A percentile compares a stretch with the other conserved stretches of the same genome.
phyloP scores from a whole-genome alignment of 2,113 vertebrate genomes.

The Monarcha castaneiventris region DNA sequence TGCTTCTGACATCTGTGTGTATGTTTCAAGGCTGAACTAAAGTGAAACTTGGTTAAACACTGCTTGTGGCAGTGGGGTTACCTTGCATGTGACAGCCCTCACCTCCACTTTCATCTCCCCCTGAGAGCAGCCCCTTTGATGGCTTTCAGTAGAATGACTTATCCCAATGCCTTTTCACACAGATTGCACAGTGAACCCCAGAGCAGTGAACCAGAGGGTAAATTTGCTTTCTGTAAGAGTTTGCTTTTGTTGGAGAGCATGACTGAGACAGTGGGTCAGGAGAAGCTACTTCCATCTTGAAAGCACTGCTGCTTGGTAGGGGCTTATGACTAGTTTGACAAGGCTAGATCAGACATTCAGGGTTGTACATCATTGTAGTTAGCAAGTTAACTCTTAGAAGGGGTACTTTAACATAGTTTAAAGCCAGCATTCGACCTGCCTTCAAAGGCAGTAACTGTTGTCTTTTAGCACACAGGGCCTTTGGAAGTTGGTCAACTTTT shows the following conservation, averaged over 20 bases:
- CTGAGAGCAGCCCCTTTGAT: not conserved
- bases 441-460: constrained; percentile 7
- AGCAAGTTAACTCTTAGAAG: constrained; percentile 2
- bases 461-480: not conserved
- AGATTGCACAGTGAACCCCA: not conserved
- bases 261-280: not conserved
- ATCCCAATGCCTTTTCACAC: not conserved
- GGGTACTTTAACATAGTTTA: constrained; percentile 15
- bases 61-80: not conserved
- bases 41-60: not conserved
- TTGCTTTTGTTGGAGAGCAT: not conserved
- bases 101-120: not conserved
- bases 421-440: not conserved
- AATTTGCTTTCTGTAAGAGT: not conserved
- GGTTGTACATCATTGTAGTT: not conserved
- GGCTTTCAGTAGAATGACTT: not conserved
- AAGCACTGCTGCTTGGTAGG: not conserved
- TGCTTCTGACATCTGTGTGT: not conserved
- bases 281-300: constrained; percentile 4
- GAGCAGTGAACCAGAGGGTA: not conserved
- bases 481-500: not conserved
- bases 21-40: not conserved
- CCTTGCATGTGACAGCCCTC: not conserved
- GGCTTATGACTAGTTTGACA: not conserved
- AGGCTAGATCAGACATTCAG: not conserved